Evolutionary conservation across 2,113 vertebrate genomes (phyloP), one percentile per base, ranked within the genome.

Genomic region (Hylia prasina): DNA sequence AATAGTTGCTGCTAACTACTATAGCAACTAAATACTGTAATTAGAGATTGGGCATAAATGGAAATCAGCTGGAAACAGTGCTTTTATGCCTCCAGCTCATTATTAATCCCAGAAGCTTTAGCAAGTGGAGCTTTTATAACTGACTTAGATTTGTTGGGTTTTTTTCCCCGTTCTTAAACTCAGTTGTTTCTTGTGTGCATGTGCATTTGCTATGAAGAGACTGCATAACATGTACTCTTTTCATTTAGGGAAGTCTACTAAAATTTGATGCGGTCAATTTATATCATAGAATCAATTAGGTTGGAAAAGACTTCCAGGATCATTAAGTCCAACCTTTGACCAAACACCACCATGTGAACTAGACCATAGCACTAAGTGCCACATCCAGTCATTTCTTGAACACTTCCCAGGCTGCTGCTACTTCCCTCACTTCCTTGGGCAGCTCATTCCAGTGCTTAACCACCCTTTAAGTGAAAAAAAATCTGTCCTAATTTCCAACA

Each of bases 21-120:
- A 77, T 97, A 96, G 87, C 87, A 90, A 70, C 87, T 83, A 94
- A 94, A 89, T 94, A 82, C 82, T 92, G 82, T 96, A 97, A 97
- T 96, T 97, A 97, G 87, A 90, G 77, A 66, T 82, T 54, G 68
- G 63, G 33, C 64, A 89, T 93, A 93, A 90, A 88, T 80, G 83
- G 88, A 93, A 87, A 86, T 95, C 94, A 92, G 90, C 88, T 94
- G 91, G 69, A 96, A 93, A 83, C 47, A 45, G 37, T 56, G 88
- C 42, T 89, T 93, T 96, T 83, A 69, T 93, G 66, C 54, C 54
- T 88, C 54, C 37, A 27, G 42, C 81, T 79, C 25, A 33, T 95
- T 75, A 92, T 83, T 94, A 86, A 82, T 89, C 60, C 71, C 80
- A 69, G 54, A 93, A 84, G 77, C 92, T 61, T 39, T 61, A 65